Evolutionary conservation across 2,113 vertebrate genomes (phyloP), one percentile per base, ranked within the genome.

Genomic region (Pseudorasbora parva): DNA sequence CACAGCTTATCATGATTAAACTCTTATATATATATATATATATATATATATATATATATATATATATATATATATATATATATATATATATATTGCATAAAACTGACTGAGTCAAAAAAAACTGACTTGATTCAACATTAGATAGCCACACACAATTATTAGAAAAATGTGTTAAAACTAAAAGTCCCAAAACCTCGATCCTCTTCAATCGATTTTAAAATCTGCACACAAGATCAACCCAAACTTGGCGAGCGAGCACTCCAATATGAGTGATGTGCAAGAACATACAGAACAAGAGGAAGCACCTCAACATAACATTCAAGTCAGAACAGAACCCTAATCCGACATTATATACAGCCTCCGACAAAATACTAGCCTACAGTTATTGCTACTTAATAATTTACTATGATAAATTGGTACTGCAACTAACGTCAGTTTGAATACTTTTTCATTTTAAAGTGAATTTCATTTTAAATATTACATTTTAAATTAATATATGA

Each of bases 71-170:
- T 5, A 37, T 5, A 37, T 37, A 37, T 37, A 37, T 30, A 30
- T 23, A 12, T 12, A 23, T 25, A 41, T 9, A 69, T 41, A 41
- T 21, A 25, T n/a, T 6, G 27, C 73, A 76, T 21, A 37, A 54
- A 54, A 76, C n/a, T n/a, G n/a, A n/a, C n/a, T n/a, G n/a, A n/a
- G n/a, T n/a, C n/a, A n/a, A n/a, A n/a, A n/a, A n/a, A n/a, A n/a
- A n/a, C n/a, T n/a, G n/a, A n/a, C n/a, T n/a, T n/a, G n/a, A n/a
- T 77, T 57, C 33, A 59, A 57, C 51, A 76, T 59, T 23, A 30
- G 9, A 60, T 27, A 78, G 15, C 15, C 56, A 78, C 56, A 54
- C n/a, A 30, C 45, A 77, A 15, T 57, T 12, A 59, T 59, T 72
- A 1, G 3, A 78, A 54, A 57, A 37, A 43, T 43, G 1, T 43